Conservation (phyloP, 2,888 invertebrate species). For the Eupithecia inturbata region DNA sequence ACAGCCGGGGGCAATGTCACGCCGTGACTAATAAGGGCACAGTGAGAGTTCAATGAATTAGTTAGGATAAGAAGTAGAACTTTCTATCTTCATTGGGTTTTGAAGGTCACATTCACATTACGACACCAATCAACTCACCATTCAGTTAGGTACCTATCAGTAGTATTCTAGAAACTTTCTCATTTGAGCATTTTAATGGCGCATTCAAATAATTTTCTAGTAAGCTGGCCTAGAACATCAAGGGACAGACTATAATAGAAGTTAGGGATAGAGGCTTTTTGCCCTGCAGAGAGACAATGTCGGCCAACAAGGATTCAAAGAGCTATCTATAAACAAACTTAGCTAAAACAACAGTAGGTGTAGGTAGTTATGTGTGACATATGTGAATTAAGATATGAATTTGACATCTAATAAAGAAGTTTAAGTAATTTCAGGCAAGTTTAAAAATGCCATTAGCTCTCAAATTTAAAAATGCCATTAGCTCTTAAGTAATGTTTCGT, state of each 20-base stretch:
- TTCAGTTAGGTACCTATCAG: conserved; percentile 2
- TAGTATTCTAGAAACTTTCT: not conserved
- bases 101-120: conserved; percentile 23
- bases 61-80: conserved; percentile 31
- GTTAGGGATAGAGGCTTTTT: not conserved
- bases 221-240: not conserved
- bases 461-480: no score
- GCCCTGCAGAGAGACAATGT: not conserved
- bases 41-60: conserved; percentile 36
- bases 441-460: not conserved
- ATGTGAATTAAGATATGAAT: not conserved
- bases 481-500: no score
- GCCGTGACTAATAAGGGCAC: conserved; percentile 39
- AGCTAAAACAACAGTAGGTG: not conserved
- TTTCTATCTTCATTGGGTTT: conserved; percentile 26
- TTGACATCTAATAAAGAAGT: not conserved
- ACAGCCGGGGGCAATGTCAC: conserved; percentile 45
- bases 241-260: not conserved
- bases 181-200: not conserved
- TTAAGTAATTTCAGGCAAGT: not conserved
- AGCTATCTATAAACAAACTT: not conserved
- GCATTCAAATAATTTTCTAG: not conserved
- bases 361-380: no score
- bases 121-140: not conserved
- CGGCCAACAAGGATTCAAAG: not conserved